A percentile compares a stretch with the other conserved stretches of the same genome.
These are phyloP conservation scores for Neoitamus cyanurus DNA, from an alignment of 2,888 invertebrate species.

Conservation along the genomic window DNA sequence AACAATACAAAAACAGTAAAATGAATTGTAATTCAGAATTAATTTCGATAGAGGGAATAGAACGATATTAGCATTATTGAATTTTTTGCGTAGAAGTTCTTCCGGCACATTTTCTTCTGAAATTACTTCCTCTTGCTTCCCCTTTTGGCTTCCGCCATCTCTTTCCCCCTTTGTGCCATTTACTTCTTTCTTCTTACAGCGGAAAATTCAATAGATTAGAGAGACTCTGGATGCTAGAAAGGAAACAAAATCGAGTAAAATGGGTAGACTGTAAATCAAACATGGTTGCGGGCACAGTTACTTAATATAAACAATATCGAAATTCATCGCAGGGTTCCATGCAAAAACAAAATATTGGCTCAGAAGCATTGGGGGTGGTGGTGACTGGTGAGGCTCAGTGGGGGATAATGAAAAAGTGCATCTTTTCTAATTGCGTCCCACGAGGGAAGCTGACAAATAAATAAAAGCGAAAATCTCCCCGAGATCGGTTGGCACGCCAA, in stretches of 20 bases:
- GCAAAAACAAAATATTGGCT: neutral
- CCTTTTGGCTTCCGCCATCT: neutral
- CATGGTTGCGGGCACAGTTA: neutral
- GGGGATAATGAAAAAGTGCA: neutral
- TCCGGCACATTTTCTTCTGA: neutral
- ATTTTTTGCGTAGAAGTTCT: neutral
- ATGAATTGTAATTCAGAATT: neutral
- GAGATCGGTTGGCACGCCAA: neutral
- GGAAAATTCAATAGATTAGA: constrained; percentile 5
- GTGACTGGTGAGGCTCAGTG: neutral
- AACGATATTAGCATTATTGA: neutral
- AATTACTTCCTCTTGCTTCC: neutral
- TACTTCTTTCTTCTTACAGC: neutral
- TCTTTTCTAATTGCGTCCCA: neutral
- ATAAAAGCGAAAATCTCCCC: neutral
- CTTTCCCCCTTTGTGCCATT: neutral
- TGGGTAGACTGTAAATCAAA: neutral
- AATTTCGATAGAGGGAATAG: neutral
- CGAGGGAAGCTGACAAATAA: neutral
- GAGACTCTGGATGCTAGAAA: neutral
- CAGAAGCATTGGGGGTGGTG: neutral
- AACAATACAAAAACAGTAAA: neutral
- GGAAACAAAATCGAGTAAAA: neutral
- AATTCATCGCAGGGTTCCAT: neutral
- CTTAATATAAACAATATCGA: neutral